Conservation (phyloP, 2,797 vertebrate species). For the Garrulus glandarius region DNA sequence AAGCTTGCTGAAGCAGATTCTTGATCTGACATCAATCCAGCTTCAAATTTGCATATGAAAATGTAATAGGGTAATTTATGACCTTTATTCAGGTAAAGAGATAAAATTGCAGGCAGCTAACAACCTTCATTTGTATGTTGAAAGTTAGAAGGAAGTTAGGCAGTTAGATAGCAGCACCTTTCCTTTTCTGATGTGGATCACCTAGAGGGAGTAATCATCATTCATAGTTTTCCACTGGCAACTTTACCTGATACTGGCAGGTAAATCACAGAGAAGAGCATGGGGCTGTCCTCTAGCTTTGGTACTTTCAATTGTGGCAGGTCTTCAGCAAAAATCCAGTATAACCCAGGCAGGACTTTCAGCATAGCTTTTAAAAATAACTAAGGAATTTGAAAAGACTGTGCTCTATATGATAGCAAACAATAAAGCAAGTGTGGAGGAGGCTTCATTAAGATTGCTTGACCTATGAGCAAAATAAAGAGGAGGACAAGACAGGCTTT, state of each 20-base stretch:
- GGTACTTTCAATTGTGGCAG: neutral
- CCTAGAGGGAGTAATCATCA: neutral
- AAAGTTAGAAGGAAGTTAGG: neutral
- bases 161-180: neutral
- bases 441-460: slow-evolving; percentile 52
- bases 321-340: neutral
- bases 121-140: neutral
- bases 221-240: neutral
- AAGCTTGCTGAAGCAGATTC: neutral
- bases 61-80: slow-evolving; percentile 15
- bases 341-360: neutral
- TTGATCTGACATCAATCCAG: slow-evolving; percentile 24
- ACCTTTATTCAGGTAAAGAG: slow-evolving; percentile 19
- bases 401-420: neutral
- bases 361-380: slow-evolving; percentile 3
- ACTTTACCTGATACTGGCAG: neutral
- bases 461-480: slow-evolving; percentile 46
- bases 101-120: neutral
- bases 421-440: neutral
- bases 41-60: slow-evolving; percentile 19
- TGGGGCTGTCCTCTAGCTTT: neutral
- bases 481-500: slow-evolving; percentile 38
- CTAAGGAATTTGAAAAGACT: neutral
- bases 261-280: neutral
- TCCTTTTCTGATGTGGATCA: neutral